Percentiles rank a stretch among this genome's conserved stretches.
phyloP scores from a whole-genome alignment of 2,797 vertebrate species.

The Propithecus perrieri region DNA sequence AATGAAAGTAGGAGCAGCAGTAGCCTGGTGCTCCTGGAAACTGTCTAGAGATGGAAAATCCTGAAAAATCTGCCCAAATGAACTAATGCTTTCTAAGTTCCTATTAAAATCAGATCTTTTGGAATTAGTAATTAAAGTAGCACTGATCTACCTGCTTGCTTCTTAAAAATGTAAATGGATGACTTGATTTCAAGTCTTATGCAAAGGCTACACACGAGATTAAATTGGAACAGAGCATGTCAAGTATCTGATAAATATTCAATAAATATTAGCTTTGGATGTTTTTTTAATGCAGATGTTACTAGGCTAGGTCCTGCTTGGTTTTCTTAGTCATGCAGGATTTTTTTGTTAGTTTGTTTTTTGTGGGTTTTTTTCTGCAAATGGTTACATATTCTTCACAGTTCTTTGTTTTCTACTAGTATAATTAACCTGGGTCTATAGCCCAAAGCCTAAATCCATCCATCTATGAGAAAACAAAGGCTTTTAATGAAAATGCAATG shows the following conservation, averaged over 20 bases:
- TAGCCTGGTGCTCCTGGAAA: background rate
- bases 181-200: background rate
- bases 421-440: background rate
- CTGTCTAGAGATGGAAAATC: background rate
- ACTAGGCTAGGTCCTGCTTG: background rate
- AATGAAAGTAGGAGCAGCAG: background rate
- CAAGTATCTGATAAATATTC: background rate
- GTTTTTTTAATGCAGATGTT: background rate
- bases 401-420: slow-evolving; percentile 16
- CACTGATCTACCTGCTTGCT: background rate
- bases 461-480: background rate
- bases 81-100: background rate
- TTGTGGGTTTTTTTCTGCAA: background rate
- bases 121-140: background rate
- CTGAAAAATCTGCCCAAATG: background rate
- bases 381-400: background rate
- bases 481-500: slow-evolving; percentile 6
- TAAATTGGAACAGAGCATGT: background rate
- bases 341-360: background rate
- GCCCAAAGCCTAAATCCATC: background rate
- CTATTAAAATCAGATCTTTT: slow-evolving; percentile 28
- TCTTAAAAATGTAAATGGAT: slow-evolving; percentile 11
- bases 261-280: background rate
- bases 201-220: background rate
- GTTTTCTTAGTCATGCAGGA: background rate